phyloP scores from a whole-genome alignment of 2,797 vertebrate genomes.

The Gymnocypris eckloni region DNA sequence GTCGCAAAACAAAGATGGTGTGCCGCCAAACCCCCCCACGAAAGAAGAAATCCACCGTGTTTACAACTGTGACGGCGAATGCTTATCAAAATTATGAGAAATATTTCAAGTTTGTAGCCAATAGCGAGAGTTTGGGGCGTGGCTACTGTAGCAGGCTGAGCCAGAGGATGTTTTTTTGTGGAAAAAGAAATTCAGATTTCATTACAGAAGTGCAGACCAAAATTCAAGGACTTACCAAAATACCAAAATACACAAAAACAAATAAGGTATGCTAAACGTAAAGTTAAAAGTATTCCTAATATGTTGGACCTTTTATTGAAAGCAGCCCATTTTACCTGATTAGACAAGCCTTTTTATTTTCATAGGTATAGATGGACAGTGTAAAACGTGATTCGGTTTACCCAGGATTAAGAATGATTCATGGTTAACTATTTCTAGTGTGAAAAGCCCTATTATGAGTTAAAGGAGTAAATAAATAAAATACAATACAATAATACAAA shows the following conservation, averaged over 20 bases:
- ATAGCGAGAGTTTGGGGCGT: background rate
- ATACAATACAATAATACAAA: too few relatives aligned
- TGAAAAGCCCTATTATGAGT: background rate
- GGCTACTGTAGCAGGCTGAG: background rate
- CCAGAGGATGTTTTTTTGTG: background rate
- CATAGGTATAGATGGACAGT: background rate
- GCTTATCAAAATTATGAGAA: too few relatives aligned
- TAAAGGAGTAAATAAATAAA: background rate
- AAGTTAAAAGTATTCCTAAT: background rate
- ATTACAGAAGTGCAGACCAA: background rate
- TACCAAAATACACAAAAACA: background rate
- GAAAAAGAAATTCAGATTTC: background rate
- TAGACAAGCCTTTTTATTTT: background rate
- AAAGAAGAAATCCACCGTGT: too few relatives aligned
- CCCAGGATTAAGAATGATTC: background rate
- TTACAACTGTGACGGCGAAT: too few relatives aligned
- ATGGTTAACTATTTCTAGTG: background rate
- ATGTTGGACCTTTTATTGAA: background rate
- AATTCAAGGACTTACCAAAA: background rate
- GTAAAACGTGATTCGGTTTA: background rate
- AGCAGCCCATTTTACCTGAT: background rate
- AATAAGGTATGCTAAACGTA: background rate
- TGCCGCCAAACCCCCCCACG: too few relatives aligned
- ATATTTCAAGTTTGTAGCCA: background rate
- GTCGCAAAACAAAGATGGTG: too few relatives aligned